Percentiles rank a stretch among this genome's conserved stretches.
Evolutionary conservation across 2,888 invertebrate species (phyloP).

Genomic region (Thera obeliscata): DNA sequence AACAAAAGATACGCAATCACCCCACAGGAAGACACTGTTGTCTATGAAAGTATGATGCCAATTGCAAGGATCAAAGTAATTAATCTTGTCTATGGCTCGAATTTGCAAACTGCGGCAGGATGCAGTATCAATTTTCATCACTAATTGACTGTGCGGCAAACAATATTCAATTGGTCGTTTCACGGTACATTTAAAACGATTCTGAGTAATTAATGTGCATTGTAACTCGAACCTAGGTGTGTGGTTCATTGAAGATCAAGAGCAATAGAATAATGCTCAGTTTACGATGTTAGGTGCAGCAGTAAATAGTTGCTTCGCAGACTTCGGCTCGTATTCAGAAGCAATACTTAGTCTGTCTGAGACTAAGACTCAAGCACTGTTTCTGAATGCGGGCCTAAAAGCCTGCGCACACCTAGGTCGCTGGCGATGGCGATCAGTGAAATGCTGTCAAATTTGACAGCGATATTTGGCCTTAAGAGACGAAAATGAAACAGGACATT

Average conservation of each 20-base stretch:
- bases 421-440: too few species aligned
- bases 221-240: conserved; percentile 43
- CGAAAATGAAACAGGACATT: too few species aligned
- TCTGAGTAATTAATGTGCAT: conserved; percentile 41
- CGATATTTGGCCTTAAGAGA: too few species aligned
- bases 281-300: conserved; percentile 12
- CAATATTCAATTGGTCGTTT: conserved; percentile 43
- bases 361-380: too few species aligned
- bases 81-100: conserved; percentile 18
- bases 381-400: too few species aligned
- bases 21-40: background rate
- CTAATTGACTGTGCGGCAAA: conserved; percentile 40
- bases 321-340: background rate
- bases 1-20: too few species aligned
- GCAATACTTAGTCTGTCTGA: too few species aligned
- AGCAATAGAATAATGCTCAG: conserved; percentile 26
- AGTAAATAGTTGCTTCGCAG: background rate
- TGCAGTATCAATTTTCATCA: conserved; percentile 39
- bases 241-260: conserved; percentile 40
- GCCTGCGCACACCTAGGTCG: too few species aligned
- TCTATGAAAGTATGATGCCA: background rate
- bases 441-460: too few species aligned
- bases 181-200: conserved; percentile 41
- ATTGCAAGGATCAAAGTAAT: conserved; percentile 22
- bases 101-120: conserved; percentile 29